Base-by-base conservation (phyloP, 2,113 vertebrate species). In the Erinaceus europaeus region DNA sequence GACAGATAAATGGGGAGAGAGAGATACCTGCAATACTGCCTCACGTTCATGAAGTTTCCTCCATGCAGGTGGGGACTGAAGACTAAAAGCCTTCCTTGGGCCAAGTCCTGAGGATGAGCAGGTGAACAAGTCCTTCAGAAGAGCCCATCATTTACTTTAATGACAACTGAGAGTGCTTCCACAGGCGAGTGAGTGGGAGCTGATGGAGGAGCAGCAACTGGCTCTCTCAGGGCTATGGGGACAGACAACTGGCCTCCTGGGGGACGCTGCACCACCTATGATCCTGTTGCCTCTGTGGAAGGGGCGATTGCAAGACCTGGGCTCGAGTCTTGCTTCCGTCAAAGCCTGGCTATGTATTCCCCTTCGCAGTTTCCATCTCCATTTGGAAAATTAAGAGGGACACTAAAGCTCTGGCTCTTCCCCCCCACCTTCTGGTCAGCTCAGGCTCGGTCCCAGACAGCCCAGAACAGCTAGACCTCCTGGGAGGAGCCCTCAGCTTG, bases 131-230 rank as follows among this genome's bases (percentile, higher is more conserved):
- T 89, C 92, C 91, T 93, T 93, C 82, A 76, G 79, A 67, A 95
- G 88, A 65, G 91, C 88, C 90, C 88, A 93, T 85, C 94, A 95
- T 93, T 92, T 90, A 84, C 50, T 91, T 87, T 94, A 95, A 94
- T 95, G 90, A 92, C 91, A 90, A 84, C 84, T 90, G 73, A n/a
- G 84, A 76, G 59, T 75, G 90, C 94, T 92, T 89, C 84, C 84
- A 88, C 94, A 84, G 84, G 86, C 89, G n/a, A 84, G 65, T 40
- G 52, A 67, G 62, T 55, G 90, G 69, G 81, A 91, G 82, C 67
- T 10, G 27, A 44, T 7, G n/a, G 59, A 73, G 44, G n/a, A 50
- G 53, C 38, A 61, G 74, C 59, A 23, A 44, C 18, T 29, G 81
- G 50, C 38, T 84, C 64, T 36, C 80, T 81, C 44, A 25, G 42